phyloP scores from a whole-genome alignment of 1,140 invertebrate genomes.

The Yoshiicerus persimilis region DNA sequence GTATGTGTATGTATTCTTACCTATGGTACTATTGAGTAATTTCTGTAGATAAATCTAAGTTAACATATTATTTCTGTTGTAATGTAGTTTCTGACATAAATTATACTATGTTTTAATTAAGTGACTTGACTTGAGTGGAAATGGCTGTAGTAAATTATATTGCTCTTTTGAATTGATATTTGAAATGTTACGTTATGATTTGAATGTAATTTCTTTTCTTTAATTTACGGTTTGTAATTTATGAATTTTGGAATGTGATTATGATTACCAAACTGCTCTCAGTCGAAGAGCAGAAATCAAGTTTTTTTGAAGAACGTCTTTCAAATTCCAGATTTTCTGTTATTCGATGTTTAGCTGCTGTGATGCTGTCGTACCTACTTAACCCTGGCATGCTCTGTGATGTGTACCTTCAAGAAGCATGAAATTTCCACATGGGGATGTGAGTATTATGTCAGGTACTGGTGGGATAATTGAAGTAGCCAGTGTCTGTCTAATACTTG shows the following conservation, averaged over 20 bases:
- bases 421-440: constrained; percentile 32
- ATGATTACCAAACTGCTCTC: background rate
- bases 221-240: background rate
- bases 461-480: constrained; percentile 32
- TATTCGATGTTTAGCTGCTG: background rate
- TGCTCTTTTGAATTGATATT: background rate
- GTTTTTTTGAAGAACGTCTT: background rate
- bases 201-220: background rate
- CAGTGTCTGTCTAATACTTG: constrained; percentile 50
- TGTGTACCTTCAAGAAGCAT: background rate
- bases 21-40: no score
- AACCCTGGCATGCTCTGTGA: background rate
- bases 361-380: background rate
- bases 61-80: background rate
- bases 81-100: background rate
- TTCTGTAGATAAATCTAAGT: background rate
- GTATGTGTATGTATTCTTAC: no score
- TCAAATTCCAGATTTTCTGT: background rate
- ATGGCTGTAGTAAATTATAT: background rate
- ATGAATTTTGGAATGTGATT: background rate
- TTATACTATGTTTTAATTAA: background rate
- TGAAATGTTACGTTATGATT: background rate
- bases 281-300: background rate
- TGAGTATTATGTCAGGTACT: constrained; percentile 51
- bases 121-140: background rate